Conservation (phyloP, 2,888 invertebrate genomes). For the Rhagophthalmus giganteus region DNA sequence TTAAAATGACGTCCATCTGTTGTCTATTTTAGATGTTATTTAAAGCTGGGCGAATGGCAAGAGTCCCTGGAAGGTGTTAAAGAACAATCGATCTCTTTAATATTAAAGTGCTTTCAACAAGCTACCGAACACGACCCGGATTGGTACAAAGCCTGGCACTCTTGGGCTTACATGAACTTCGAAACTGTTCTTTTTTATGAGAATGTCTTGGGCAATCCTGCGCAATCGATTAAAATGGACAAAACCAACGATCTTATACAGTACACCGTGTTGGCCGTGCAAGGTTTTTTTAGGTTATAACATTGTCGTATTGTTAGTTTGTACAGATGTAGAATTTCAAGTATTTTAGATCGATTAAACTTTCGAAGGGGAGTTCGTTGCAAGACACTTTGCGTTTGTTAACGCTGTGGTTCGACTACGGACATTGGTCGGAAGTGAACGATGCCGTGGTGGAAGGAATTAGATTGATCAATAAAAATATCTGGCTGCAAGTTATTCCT, state of each 20-base stretch:
- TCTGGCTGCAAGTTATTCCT: conserved; percentile 99
- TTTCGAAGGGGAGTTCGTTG: conserved; percentile 89
- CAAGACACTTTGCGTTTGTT: conserved; percentile 93
- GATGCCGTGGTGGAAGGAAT: conserved; percentile 93
- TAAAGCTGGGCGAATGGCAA: conserved; percentile 95
- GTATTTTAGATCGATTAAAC: conserved; percentile 75
- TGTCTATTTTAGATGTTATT: conserved; percentile 65
- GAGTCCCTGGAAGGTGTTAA: conserved; percentile 83
- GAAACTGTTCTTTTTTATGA: conserved; percentile 77
- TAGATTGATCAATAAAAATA: conserved; percentile 91
- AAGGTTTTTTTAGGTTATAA: conserved; percentile 85
- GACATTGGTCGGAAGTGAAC: conserved; percentile 90
- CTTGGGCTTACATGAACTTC: conserved; percentile 97
- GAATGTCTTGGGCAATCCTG: conserved; percentile 40
- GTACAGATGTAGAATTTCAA: conserved; percentile 4
- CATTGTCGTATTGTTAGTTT: conserved; percentile 18
- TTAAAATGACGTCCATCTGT: too few relatives aligned
- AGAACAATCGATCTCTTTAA: conserved; percentile 74
- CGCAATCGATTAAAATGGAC: conserved; percentile 30
- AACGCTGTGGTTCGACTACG: conserved; percentile 98
- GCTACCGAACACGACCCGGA: conserved; percentile 82
- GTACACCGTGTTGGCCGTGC: conserved; percentile 91
- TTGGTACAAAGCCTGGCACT: conserved; percentile 99
- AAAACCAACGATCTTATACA: conserved; percentile 61
- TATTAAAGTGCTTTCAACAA: conserved; percentile 76